These are phyloP conservation scores for Himalopsyche tibetana DNA, from an alignment of 2,888 invertebrate genomes.

Conservation along the genomic window DNA sequence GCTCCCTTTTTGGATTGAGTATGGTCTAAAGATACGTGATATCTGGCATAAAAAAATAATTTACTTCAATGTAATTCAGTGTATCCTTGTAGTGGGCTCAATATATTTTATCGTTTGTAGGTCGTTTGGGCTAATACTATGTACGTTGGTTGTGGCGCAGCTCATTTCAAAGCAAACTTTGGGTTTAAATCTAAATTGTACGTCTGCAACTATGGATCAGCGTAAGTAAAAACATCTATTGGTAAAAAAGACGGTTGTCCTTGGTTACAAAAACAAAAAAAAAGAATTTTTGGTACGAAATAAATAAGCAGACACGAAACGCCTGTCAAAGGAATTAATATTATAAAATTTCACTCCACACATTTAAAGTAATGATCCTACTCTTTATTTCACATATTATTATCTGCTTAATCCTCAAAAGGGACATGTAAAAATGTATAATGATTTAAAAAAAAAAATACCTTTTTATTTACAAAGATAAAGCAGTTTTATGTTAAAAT, in stretches of 20 bases:
- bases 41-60: no score
- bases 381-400: no score
- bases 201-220: conserved; percentile 55
- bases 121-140: conserved; percentile 45
- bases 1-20: no score
- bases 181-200: conserved; percentile 38
- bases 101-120: background rate
- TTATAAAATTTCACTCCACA: no score
- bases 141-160: conserved; percentile 51
- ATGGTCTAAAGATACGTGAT: no score
- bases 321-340: background rate
- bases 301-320: background rate
- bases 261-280: background rate
- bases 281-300: background rate
- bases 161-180: conserved; percentile 12
- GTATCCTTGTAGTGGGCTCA: no score
- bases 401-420: no score
- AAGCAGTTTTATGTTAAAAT: no score
- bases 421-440: no score
- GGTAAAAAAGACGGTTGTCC: background rate
- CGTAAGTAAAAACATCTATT: background rate
- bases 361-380: no score
- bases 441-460: no score
- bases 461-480: no score
- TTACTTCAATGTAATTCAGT: background rate